Percentiles rank a stretch among this genome's conserved stretches.
phyloP scores from a whole-genome alignment of 2,797 vertebrate species.

The Oceanodroma leucorhoa region DNA sequence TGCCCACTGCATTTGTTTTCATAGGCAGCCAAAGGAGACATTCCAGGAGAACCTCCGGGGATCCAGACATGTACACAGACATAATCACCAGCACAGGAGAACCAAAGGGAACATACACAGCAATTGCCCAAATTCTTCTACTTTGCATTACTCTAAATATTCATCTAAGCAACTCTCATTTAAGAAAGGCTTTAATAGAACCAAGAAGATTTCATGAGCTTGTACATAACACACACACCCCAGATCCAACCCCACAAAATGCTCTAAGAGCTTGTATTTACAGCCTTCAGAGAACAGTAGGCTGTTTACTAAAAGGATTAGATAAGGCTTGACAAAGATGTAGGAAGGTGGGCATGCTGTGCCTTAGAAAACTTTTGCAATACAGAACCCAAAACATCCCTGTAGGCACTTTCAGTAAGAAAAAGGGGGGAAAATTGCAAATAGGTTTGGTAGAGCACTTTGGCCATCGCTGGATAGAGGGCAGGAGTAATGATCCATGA shows the following conservation, averaged over 20 bases:
- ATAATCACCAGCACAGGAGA: not conserved
- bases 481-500: not conserved
- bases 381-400: not conserved
- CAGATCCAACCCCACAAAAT: not conserved
- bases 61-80: not conserved
- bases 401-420: not conserved
- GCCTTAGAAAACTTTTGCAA: slow-evolving; percentile 4
- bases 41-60: not conserved
- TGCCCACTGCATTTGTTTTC: not conserved
- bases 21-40: not conserved
- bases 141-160: not conserved
- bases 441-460: not conserved
- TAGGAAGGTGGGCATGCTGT: slow-evolving; percentile 10
- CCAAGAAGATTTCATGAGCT: not conserved
- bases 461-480: not conserved
- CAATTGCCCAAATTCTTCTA: not conserved
- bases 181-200: not conserved
- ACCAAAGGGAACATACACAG: not conserved
- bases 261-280: not conserved
- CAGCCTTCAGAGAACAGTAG: not conserved
- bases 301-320: slow-evolving; percentile 34
- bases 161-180: not conserved
- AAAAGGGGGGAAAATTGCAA: not conserved
- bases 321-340: slow-evolving; percentile 25
- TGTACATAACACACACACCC: not conserved